Conservation (phyloP, 2,888 invertebrate genomes). For the Actias luna region DNA sequence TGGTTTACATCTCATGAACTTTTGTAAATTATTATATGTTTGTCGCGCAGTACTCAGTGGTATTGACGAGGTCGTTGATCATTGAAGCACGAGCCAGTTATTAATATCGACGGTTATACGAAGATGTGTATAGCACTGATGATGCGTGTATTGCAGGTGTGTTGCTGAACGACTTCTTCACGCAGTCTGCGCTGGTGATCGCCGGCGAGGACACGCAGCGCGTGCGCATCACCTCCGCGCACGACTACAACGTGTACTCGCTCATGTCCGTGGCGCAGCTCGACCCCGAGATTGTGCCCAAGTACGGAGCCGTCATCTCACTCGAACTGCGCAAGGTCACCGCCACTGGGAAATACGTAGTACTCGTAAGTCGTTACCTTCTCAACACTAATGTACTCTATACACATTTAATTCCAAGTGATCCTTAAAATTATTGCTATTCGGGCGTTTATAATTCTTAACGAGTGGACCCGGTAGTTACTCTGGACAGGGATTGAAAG, state of each 20-base stretch:
- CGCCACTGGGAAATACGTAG: constrained; percentile 37
- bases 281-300: constrained; percentile 33
- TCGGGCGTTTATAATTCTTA: no score
- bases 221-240: constrained; percentile 38
- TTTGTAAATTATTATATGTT: no score
- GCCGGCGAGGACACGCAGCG: constrained; percentile 31
- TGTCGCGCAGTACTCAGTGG: no score
- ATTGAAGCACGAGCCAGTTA: neutral
- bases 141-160: constrained; percentile 29
- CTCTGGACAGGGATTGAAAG: no score
- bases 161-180: constrained; percentile 38
- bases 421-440: neutral
- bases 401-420: neutral
- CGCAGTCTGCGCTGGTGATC: constrained; percentile 22
- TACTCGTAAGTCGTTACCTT: constrained; percentile 39
- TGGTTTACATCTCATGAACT: no score
- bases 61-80: no score
- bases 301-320: constrained; percentile 31
- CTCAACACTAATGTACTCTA: neutral
- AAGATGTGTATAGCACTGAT: neutral
- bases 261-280: constrained; percentile 30
- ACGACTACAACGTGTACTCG: constrained; percentile 39
- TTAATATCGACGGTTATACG: neutral
- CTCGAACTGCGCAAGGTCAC: constrained; percentile 41
- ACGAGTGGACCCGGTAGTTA: no score